These are phyloP conservation scores for Tyto alba DNA, from an alignment of 2,113 vertebrate species.

Conservation along the genomic window DNA sequence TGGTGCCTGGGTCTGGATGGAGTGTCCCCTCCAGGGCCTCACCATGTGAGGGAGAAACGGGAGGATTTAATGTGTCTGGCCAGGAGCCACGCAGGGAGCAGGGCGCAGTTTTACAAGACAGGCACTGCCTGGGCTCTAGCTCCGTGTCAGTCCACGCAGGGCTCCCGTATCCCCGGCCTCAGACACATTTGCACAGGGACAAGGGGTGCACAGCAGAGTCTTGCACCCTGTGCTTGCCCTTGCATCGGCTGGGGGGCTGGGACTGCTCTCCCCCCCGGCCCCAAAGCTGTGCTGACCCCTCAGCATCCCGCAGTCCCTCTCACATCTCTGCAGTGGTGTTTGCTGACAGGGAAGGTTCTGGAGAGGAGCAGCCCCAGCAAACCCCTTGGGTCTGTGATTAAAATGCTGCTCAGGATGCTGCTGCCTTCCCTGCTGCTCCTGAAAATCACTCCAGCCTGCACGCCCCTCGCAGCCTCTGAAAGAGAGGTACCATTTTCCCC, in stretches of 20 bases:
- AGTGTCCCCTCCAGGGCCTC: not conserved
- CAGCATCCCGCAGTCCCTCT: fast-evolving
- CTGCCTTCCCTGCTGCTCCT: not conserved
- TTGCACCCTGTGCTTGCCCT: not conserved
- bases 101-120: not conserved
- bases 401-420: not conserved
- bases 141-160: fast-evolving
- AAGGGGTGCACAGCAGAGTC: not conserved
- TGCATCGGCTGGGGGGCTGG: fast-evolving
- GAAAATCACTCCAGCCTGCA: not conserved
- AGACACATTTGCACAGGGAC: not conserved
- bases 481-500: fast-evolving
- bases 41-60: not conserved
- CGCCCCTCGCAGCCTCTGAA: not conserved
- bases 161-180: not conserved
- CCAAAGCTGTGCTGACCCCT: not conserved
- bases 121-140: not conserved
- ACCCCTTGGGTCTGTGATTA: not conserved
- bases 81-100: not conserved
- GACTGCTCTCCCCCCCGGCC: not conserved
- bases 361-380: not conserved
- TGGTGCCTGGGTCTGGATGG: not conserved
- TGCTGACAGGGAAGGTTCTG: not conserved
- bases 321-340: not conserved
- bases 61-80: not conserved